These are phyloP conservation scores for Drosophila rufa DNA, from an alignment of 1,140 invertebrate species.

Conservation along the genomic window DNA sequence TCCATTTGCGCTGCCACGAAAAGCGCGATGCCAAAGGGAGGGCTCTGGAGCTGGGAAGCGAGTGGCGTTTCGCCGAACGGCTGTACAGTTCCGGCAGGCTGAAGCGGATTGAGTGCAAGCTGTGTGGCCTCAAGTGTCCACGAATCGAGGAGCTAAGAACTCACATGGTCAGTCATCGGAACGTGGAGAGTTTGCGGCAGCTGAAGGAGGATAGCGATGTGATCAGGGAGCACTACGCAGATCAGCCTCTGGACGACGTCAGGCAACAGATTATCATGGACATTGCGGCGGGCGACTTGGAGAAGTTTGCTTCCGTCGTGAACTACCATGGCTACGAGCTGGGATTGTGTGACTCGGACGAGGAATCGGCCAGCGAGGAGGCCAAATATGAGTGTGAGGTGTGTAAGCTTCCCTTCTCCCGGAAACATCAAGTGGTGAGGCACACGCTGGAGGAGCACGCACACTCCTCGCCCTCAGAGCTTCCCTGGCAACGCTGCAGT, in stretches of 20 bases:
- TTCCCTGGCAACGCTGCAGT: conserved; percentile 54
- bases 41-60: conserved; percentile 22
- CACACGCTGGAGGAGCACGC: conserved; percentile 68
- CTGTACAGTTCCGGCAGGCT: conserved; percentile 57
- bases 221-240: conserved; percentile 49
- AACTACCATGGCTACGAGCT: conserved; percentile 76
- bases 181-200: conserved; percentile 33
- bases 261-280: conserved; percentile 51
- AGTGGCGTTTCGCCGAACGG: conserved; percentile 65
- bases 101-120: conserved; percentile 60
- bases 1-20: conserved; percentile 60
- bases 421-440: conserved; percentile 59
- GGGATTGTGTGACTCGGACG: conserved; percentile 71
- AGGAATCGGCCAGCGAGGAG: conserved; percentile 20
- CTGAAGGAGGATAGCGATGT: conserved; percentile 55
- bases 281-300: conserved; percentile 35
- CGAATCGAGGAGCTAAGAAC: conserved; percentile 51
- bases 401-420: conserved; percentile 47
- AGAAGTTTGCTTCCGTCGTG: conserved; percentile 59
- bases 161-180: conserved; percentile 48
- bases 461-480: not conserved
- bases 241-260: conserved; percentile 21
- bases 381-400: conserved; percentile 52
- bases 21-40: conserved; percentile 33
- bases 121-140: conserved; percentile 51